These are phyloP conservation scores for Trichonephila clavipes DNA, from an alignment of 1,140 invertebrate genomes.

Conservation along the genomic window DNA sequence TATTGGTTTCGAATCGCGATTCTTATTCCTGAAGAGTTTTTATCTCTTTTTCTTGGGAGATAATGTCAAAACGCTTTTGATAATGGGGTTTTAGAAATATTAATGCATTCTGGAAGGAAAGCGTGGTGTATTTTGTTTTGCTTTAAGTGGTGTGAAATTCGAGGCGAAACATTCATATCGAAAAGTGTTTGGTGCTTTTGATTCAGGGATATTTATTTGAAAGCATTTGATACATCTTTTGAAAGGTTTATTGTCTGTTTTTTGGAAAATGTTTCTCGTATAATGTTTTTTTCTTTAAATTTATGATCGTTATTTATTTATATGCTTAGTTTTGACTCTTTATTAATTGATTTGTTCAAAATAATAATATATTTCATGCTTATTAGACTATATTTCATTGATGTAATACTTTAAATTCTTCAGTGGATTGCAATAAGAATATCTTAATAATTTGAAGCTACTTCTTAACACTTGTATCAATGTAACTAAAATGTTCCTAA, in stretches of 20 bases:
- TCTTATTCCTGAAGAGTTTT: neutral
- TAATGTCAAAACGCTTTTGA: slow-evolving; percentile 27
- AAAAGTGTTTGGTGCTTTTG: neutral
- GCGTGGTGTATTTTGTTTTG: neutral
- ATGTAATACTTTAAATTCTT: too few species aligned
- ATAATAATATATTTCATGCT: too few species aligned
- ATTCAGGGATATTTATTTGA: neutral
- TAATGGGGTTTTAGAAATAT: slow-evolving; percentile 27
- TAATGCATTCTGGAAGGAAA: neutral
- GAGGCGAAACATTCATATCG: neutral
- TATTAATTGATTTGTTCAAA: neutral
- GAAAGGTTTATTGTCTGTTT: neutral
- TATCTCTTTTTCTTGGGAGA: neutral
- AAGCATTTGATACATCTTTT: neutral
- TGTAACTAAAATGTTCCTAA: too few species aligned
- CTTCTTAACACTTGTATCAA: too few species aligned
- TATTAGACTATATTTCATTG: too few species aligned
- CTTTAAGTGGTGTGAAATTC: neutral
- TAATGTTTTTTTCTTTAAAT: neutral
- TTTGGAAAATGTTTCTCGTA: neutral
- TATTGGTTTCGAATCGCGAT: neutral
- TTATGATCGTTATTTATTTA: neutral
- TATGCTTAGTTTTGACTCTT: neutral
- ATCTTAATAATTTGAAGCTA: too few species aligned
- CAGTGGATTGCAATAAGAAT: too few species aligned